Evolutionary conservation across 2,797 vertebrate species (phyloP), one percentile per base, ranked within the genome.

Genomic region (Micromesistius poutassou): DNA sequence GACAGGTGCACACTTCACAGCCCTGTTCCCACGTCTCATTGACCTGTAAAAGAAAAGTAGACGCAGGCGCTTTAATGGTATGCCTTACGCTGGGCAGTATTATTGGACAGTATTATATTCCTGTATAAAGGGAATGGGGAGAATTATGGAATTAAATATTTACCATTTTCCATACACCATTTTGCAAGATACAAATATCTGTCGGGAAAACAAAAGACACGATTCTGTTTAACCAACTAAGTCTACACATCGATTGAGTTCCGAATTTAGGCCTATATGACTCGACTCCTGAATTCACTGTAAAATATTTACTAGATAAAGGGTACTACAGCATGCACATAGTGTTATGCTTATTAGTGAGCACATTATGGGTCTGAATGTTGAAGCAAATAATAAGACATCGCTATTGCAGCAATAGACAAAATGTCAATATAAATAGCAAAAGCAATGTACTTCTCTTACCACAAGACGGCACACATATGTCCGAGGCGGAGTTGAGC

Each of bases 1-100:
- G 89, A 74, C 96, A 97, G 25, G 78, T 71, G 42, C 96, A 97
- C 1, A 77, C 28, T 19, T 93, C 78, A 84, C 96, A 97, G 76
- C 87, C 85, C 7, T 86, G 92, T 31, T 19, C 83, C 96, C 96
- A 97, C 1, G 5, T 90, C 30, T 91, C 87, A 70, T 94, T 94
- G 4, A 90, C 88, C 96, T 97, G 78, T 16, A 4, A 72, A 77
- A 3, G 71, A 80, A 55, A 80, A 50, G 28, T 12, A 62, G 25
- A 28, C 74, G 62, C 13, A 10, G 30, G 1, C 7, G 4, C 46
- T 12, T 42, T 78, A 25, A 30, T 77, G 19, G 7, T 36, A 19
- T 12, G 22, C 38, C 5, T 14, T 68, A 28, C 46, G 22, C 55
- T 62, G 55, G n/a, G 55, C 33, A n/a, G 62, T 68, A 25, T 30